phyloP scores from a whole-genome alignment of 2,888 invertebrate genomes.

The Penaeus monodon region DNA sequence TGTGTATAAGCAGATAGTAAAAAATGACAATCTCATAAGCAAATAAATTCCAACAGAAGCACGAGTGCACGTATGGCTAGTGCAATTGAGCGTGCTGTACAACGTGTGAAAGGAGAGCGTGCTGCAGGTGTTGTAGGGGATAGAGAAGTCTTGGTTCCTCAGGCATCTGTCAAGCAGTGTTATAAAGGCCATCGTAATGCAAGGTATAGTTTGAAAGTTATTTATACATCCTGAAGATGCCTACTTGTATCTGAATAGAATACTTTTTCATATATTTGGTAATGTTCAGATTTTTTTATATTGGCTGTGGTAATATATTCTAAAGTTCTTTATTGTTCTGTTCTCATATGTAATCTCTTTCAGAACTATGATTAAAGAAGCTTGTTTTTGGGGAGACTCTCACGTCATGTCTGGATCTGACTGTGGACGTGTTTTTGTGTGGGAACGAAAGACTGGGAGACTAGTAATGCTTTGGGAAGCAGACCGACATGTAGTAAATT shows the following conservation, averaged over 20 bases:
- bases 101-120: slow-evolving; percentile 43
- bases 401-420: slow-evolving; percentile 90
- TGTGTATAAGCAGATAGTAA: background rate
- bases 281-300: too few species aligned
- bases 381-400: slow-evolving; percentile 85
- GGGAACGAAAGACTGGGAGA: slow-evolving; percentile 79
- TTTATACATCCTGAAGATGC: too few species aligned
- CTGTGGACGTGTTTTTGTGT: slow-evolving; percentile 88
- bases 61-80: slow-evolving; percentile 54
- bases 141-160: slow-evolving; percentile 66
- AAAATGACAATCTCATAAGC: background rate
- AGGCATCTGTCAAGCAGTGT: slow-evolving; percentile 75
- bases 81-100: slow-evolving; percentile 54
- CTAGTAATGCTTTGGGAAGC: slow-evolving; percentile 78
- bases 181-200: slow-evolving; percentile 86
- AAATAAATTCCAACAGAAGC: slow-evolving; percentile 5
- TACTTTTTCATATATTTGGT: too few species aligned
- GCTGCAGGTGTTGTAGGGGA: slow-evolving; percentile 50
- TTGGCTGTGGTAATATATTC: background rate
- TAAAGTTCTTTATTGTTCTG: background rate
- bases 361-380: slow-evolving; percentile 87
- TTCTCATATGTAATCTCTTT: background rate
- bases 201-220: slow-evolving; percentile 70
- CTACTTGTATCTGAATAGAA: too few species aligned
- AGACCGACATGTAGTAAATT: slow-evolving; percentile 85